A percentile compares a stretch with the other conserved stretches of the same genome.
Evolutionary conservation across 2,113 vertebrate genomes (phyloP).

Genomic region (Myrmecophaga tridactyla): DNA sequence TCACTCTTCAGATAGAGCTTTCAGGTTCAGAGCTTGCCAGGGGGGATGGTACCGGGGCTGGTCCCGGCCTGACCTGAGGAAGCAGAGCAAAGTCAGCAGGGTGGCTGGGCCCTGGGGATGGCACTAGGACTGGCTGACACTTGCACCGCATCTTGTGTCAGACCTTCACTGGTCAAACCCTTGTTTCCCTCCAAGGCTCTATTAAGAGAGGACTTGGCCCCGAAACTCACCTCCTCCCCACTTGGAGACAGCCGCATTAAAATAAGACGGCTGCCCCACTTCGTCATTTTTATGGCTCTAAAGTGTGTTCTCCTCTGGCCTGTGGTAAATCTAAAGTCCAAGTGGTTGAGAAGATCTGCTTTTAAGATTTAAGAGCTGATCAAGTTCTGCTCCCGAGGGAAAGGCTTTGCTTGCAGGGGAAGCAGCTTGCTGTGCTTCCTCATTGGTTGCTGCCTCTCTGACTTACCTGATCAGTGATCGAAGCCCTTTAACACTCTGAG

Average conservation of each 20-base stretch:
- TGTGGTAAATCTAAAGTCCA: constrained; percentile 56
- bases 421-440: neutral
- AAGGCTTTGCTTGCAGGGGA: neutral
- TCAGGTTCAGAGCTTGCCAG: neutral
- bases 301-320: constrained; percentile 19
- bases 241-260: neutral
- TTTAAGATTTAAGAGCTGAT: constrained; percentile 63
- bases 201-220: neutral
- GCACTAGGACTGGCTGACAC: fast-evolving
- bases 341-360: neutral
- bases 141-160: neutral
- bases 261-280: neutral
- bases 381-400: neutral
- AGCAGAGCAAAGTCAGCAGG: neutral
- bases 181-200: neutral
- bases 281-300: constrained; percentile 51
- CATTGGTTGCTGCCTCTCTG: neutral
- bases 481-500: neutral
- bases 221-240: neutral
- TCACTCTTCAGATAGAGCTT: neutral
- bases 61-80: neutral
- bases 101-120: neutral
- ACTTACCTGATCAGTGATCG: neutral
- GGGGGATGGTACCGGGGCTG: neutral
- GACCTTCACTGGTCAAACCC: neutral